Percentiles rank a stretch among this genome's conserved stretches.
Evolutionary conservation across 2,113 vertebrate genomes (phyloP).

Genomic region (Harpagus bidentatus): DNA sequence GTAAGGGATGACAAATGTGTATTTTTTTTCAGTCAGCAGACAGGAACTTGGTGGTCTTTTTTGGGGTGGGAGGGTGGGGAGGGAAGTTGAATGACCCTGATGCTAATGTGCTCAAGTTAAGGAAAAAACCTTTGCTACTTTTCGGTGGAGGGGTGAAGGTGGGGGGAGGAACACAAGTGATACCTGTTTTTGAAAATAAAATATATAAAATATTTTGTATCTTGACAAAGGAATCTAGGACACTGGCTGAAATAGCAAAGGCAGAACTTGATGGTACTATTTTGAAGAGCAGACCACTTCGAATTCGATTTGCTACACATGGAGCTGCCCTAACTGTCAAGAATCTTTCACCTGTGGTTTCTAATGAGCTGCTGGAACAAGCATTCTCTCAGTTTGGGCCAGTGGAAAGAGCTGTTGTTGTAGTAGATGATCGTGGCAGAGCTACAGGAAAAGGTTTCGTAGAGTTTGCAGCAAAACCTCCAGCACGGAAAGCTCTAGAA

Average conservation of each 20-base stretch:
- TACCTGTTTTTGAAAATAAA: not conserved
- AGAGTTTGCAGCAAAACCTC: slow-evolving; percentile 92
- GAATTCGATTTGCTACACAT: slow-evolving; percentile 92
- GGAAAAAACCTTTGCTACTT: not conserved
- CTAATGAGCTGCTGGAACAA: slow-evolving; percentile 96
- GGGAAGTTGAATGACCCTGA: not conserved
- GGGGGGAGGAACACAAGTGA: accelerated
- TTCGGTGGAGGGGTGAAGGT: accelerated
- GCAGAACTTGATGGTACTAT: slow-evolving; percentile 92
- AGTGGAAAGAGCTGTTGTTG: slow-evolving; percentile 91
- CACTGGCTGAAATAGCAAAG: slow-evolving; percentile 95
- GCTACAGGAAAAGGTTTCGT: slow-evolving; percentile 92
- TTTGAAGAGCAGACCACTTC: slow-evolving; percentile 88
- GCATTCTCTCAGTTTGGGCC: slow-evolving; percentile 94
- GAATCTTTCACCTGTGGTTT: slow-evolving; percentile 92
- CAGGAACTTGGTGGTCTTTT: no score
- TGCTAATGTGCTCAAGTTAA: not conserved
- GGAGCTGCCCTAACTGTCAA: slow-evolving; percentile 90
- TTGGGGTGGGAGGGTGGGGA: not conserved
- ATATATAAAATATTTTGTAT: slow-evolving; percentile 37
- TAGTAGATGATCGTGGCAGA: slow-evolving; percentile 93
- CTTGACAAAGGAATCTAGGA: slow-evolving; percentile 89
- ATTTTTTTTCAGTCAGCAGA: not conserved
- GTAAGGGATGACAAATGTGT: accelerated
- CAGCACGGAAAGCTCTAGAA: slow-evolving; percentile 93